Evolutionary conservation across 2,113 vertebrate species (phyloP), one percentile per base, ranked within the genome.

Genomic region (Phylloscopus trochiloides): DNA sequence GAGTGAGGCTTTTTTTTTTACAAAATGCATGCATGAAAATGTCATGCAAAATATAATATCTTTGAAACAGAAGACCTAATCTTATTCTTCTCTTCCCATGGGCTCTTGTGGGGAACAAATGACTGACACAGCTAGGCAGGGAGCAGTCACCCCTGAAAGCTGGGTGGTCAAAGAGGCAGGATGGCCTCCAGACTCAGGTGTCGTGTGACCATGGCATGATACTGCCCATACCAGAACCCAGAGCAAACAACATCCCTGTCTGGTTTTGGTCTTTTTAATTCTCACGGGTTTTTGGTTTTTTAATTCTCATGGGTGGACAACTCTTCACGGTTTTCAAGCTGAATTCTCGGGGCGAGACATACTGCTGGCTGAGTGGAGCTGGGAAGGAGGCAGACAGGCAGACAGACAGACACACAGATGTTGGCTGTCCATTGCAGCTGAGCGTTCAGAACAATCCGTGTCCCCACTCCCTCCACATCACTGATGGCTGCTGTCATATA

Each of bases 401-500:
- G 79, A 6, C 51, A 34, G 29, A 12, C 26, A n/a, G 71, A 25
- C 47, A 43, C 77, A 32, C 20, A 57, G 80, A 2, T 59, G 18
- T 16, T 58, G 57, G 26, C 34, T 21, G 9, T 18, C 36, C 3
- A 2, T 28, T 61, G 29, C n/a, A 68, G 19, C 31, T 42, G 38
- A 52, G 4, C 0, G 0, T 31, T n/a, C 32, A 36, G 51, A 71
- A 40, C 47, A 54, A 12, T 31, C 17, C 0, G 0, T 29, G 10
- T 5, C 18, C 17, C 1, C 0, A 0, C 51, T 55, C 31, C 40
- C 10, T 13, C 32, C 3, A 3, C 1, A 1, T 32, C 50, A 18
- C n/a, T 3, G 3, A 9, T 26, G 50, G 20, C 63, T 73, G 40
- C 29, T 1, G 3, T 36, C 22, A 3, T 17, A 19, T 12, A 55